Base-by-base conservation (phyloP, 1,140 invertebrate species). In the Papilio machaon region DNA sequence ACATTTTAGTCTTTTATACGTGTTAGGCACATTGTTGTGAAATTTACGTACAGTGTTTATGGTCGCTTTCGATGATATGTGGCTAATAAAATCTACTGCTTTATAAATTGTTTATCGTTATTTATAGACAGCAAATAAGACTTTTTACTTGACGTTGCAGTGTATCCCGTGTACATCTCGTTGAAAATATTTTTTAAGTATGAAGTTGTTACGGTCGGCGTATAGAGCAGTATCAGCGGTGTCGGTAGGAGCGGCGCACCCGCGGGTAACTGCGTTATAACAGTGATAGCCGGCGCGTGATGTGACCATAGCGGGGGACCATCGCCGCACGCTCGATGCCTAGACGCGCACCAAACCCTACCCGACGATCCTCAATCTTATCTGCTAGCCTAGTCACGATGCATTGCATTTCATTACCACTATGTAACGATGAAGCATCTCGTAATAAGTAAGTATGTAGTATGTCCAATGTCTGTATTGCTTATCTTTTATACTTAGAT, bases 221-320 rank as follows among this genome's bases (percentile, higher is more conserved):
- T 88, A 83, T 52, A 85, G 82, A 74, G 80, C 84, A 87, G 86
- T 87, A 86, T 84, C 82, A 64, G 82, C 82, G 30, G 81, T 80
- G 85, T 82, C 81, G 82, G 86, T 84, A 90, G 90, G 86, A 85
- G 82, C 82, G 82, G 76, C 83, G 82, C 87, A 83, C 83, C 87
- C 86, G 85, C 86, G 77, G 85, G 86, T 86, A 85, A 84, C 86
- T 85, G 88, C 87, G 91, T 89, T 90, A 91, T 90, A 90, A 89
- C 90, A 91, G 88, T 87, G 91, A 91, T 91, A 90, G 87, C 80
- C 80, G 67, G 85, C 85, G 87, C 91, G 90, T 92, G 90, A 92
- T 90, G 88, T 92, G 89, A 89, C 91, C 91, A 92, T 91, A 92
- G 86, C 87, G 85, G 88, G 81, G 81, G 52, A 82, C 81, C 80